Conservation (phyloP, 2,797 vertebrate genomes). For the Limosa lapponica region DNA sequence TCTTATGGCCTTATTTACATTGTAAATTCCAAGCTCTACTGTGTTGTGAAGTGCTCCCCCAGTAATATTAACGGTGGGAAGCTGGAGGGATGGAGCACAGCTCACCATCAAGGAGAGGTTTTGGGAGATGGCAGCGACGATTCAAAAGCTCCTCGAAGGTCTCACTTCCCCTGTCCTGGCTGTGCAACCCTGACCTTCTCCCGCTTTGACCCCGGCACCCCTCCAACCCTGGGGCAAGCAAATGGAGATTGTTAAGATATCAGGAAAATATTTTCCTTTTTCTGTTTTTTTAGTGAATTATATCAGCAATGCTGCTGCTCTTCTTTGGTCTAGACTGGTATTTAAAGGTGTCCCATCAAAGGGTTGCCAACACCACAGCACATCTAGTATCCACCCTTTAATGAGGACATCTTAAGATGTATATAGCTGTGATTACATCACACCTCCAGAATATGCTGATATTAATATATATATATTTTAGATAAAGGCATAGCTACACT, state of each 20-base stretch:
- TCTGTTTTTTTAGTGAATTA: not conserved
- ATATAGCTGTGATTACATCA: not conserved
- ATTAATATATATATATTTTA: not conserved
- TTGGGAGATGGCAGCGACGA: not conserved
- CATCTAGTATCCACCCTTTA: not conserved
- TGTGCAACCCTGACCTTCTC: not conserved
- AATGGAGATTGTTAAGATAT: not conserved
- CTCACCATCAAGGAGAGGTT: not conserved
- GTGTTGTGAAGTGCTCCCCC: not conserved
- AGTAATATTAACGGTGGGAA: not conserved
- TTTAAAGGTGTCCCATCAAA: not conserved
- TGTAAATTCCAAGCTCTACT: not conserved
- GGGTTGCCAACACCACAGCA: not conserved
- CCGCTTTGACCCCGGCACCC: not conserved
- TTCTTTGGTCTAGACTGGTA: not conserved
- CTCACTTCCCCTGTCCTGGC: not conserved
- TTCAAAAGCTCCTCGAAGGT: not conserved
- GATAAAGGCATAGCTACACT: not conserved
- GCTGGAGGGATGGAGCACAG: rapidly evolving
- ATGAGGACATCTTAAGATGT: not conserved
- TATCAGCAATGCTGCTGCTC: not conserved
- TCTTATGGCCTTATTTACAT: not conserved
- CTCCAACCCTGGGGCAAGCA: not conserved
- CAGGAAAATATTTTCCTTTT: not conserved
- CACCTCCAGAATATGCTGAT: not conserved